Percentiles rank a stretch among this genome's conserved stretches.
These are phyloP conservation scores for Triplophysa dalaica DNA, from an alignment of 2,113 vertebrate species.

Conservation along the genomic window DNA sequence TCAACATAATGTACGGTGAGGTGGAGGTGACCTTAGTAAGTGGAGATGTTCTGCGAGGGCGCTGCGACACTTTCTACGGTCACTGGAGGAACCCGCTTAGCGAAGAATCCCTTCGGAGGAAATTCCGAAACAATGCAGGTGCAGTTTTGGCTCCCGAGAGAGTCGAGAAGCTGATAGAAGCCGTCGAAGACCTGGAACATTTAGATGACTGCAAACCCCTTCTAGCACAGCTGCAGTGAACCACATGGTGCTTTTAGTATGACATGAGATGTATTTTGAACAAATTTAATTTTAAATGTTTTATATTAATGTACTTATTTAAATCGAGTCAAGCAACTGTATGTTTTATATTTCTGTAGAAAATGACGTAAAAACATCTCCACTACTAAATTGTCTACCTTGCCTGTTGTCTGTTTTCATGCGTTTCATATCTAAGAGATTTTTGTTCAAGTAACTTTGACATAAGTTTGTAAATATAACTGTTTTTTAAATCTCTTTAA, in stretches of 20 bases:
- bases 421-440: too few species aligned
- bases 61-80: conserved; percentile 86
- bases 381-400: neutral
- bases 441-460: too few species aligned
- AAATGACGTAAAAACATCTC: neutral
- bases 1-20: conserved; percentile 84
- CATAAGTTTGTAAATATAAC: neutral
- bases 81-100: conserved; percentile 88
- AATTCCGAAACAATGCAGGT: conserved; percentile 79
- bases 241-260: neutral
- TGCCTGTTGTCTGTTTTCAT: neutral
- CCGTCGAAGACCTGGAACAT: conserved; percentile 72
- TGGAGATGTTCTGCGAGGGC: conserved; percentile 75
- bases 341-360: neutral
- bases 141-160: conserved; percentile 71
- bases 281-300: too few species aligned
- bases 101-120: conserved; percentile 79
- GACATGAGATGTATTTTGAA: neutral
- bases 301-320: conserved; percentile 3
- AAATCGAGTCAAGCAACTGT: too few species aligned
- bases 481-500: neutral
- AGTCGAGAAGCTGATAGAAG: conserved; percentile 71
- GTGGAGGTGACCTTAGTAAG: conserved; percentile 76
- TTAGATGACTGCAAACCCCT: conserved; percentile 70
- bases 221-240: conserved; percentile 73